These are phyloP conservation scores for Nothobranchius furzeri DNA, from an alignment of 2,113 vertebrate species.

Conservation along the genomic window DNA sequence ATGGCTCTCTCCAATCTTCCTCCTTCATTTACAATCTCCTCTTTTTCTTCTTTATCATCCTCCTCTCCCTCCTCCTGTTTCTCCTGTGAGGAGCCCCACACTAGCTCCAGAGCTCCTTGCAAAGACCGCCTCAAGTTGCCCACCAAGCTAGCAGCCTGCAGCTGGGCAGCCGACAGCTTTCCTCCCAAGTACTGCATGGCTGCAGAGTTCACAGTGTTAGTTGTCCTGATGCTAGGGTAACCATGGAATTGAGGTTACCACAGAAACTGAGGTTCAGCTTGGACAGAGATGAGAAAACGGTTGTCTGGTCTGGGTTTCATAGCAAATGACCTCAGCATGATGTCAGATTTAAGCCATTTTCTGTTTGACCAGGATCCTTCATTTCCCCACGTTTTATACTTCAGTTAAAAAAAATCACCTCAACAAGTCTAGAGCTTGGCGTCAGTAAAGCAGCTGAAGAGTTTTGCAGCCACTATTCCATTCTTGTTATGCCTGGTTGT, in stretches of 20 bases:
- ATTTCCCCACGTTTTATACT: constrained; percentile 13
- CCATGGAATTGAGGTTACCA: constrained; percentile 46
- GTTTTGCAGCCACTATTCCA: constrained; percentile 32
- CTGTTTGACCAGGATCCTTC: constrained; percentile 1
- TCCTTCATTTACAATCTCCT: constrained; percentile 12
- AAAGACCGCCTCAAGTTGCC: constrained; percentile 85
- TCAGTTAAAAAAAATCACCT: constrained; percentile 21
- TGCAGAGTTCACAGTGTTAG: constrained; percentile 31
- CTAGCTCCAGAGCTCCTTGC: constrained; percentile 86
- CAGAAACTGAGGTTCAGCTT: constrained; percentile 30
- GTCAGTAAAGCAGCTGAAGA: constrained; percentile 21
- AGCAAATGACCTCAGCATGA: background rate
- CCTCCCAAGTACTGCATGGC: constrained; percentile 92
- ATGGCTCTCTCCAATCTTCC: constrained; percentile 85
- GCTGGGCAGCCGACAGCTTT: constrained; percentile 87
- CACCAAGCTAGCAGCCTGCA: constrained; percentile 88
- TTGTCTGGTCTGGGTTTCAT: constrained; percentile 13
- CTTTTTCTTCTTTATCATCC: constrained; percentile 40
- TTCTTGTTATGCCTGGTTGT: constrained; percentile 24
- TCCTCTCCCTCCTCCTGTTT: constrained; percentile 54
- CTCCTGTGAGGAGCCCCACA: constrained; percentile 71
- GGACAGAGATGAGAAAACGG: constrained; percentile 14
- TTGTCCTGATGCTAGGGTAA: constrained; percentile 18
- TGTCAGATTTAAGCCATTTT: constrained; percentile 3
- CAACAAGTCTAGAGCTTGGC: constrained; percentile 26